phyloP scores from a whole-genome alignment of 2,888 invertebrate species.

The Acronicta aceris region DNA sequence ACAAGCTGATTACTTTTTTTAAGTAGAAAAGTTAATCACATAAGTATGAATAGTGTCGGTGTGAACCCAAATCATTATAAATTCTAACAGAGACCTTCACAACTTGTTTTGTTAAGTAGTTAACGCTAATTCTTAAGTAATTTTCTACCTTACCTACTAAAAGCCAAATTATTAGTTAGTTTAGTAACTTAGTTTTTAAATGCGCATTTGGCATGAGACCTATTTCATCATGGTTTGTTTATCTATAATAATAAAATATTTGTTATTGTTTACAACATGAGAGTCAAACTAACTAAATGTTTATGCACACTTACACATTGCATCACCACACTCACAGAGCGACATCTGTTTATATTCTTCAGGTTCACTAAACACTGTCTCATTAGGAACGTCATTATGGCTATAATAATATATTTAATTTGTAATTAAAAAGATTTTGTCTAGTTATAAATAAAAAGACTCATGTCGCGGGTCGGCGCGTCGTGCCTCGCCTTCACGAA shows the following conservation, averaged over 20 bases:
- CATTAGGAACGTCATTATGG: slow-evolving; percentile 76
- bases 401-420: slow-evolving; percentile 6
- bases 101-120: slow-evolving; percentile 5
- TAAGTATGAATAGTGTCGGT: slow-evolving; percentile 1
- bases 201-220: no score
- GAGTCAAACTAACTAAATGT: neutral
- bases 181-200: no score
- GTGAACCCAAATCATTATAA: slow-evolving; percentile 11
- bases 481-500: slow-evolving; percentile 58
- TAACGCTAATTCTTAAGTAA: slow-evolving; percentile 10
- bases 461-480: slow-evolving; percentile 62
- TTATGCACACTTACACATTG: slow-evolving; percentile 72
- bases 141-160: neutral
- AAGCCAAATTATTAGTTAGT: no score
- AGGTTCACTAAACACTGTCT: slow-evolving; percentile 75
- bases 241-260: neutral
- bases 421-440: slow-evolving; percentile 11
- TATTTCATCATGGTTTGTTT: no score
- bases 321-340: slow-evolving; percentile 63
- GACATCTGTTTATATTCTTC: slow-evolving; percentile 70
- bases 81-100: slow-evolving; percentile 25
- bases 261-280: neutral
- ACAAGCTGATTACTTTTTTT: slow-evolving; percentile 3
- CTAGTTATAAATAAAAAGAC: slow-evolving; percentile 27
- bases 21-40: neutral